Evolutionary conservation across 2,797 vertebrate species (phyloP).

Genomic region (Galago senegalensis): DNA sequence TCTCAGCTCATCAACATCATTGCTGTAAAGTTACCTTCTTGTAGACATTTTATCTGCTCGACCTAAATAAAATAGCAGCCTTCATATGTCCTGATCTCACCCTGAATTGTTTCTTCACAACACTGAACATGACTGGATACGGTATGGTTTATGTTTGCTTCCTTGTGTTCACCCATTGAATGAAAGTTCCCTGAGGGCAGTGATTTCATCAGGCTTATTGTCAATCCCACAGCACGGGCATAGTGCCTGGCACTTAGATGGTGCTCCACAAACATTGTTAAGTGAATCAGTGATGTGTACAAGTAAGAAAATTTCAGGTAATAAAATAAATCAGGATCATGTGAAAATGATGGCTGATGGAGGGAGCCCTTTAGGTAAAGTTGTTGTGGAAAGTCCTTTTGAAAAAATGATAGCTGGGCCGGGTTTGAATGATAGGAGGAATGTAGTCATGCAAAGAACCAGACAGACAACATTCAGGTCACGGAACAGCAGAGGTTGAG

Average conservation of each 20-base stretch:
- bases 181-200: not conserved
- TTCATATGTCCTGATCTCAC: not conserved
- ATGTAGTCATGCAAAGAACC: not conserved
- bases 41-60: not conserved
- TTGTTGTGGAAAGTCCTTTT: not conserved
- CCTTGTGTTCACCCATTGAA: not conserved
- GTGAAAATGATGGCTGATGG: not conserved
- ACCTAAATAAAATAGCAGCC: not conserved
- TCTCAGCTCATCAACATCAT: rapidly evolving
- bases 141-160: rapidly evolving
- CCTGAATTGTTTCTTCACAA: not conserved
- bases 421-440: no score
- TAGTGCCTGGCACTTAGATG: rapidly evolving
- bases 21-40: not conserved
- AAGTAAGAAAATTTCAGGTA: not conserved
- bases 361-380: not conserved
- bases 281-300: not conserved
- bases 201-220: not conserved
- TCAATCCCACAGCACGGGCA: rapidly evolving
- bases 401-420: not conserved
- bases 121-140: rapidly evolving
- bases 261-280: not conserved
- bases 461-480: rapidly evolving
- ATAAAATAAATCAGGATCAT: not conserved
- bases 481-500: not conserved